Conservation (phyloP, 2,113 vertebrate species). For the Hippocampus barbouri region DNA sequence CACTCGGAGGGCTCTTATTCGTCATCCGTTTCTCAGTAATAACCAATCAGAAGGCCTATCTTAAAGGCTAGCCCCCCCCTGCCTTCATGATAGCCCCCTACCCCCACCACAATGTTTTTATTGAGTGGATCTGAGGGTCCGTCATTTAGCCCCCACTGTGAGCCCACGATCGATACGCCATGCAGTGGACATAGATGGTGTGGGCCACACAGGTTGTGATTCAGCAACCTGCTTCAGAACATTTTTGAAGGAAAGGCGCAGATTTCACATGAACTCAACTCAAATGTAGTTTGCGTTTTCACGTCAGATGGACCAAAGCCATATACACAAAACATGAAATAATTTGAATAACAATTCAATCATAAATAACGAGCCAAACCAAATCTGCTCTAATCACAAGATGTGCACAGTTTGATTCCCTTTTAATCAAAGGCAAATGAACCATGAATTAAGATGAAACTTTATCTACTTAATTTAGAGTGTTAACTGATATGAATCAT, state of each 20-base stretch:
- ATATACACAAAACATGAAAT: too few relatives aligned
- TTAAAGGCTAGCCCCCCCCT: slow-evolving; percentile 43
- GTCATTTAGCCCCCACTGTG: slow-evolving; percentile 38
- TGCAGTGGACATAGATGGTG: slow-evolving; percentile 4
- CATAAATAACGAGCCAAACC: too few relatives aligned
- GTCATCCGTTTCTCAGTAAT: slow-evolving; percentile 65
- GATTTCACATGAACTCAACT: not conserved
- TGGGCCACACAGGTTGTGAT: not conserved
- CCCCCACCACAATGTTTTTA: slow-evolving; percentile 62
- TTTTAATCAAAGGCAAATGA: too few relatives aligned
- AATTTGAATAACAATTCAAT: too few relatives aligned
- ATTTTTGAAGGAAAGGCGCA: not conserved
- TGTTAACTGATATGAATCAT: not conserved
- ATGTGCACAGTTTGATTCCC: too few relatives aligned
- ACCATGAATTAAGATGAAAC: too few relatives aligned
- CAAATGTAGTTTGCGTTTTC: too few relatives aligned
- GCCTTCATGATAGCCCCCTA: slow-evolving; percentile 51
- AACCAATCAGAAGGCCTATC: slow-evolving; percentile 64
- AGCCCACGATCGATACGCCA: slow-evolving; percentile 64
- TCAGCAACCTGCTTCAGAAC: not conserved
- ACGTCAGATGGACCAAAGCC: too few relatives aligned
- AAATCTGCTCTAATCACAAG: too few relatives aligned
- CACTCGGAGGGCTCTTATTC: slow-evolving; percentile 56
- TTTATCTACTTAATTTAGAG: too few relatives aligned
- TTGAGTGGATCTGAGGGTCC: slow-evolving; percentile 66